Conservation (phyloP, 2,113 vertebrate genomes). For the Vulpes vulpes region DNA sequence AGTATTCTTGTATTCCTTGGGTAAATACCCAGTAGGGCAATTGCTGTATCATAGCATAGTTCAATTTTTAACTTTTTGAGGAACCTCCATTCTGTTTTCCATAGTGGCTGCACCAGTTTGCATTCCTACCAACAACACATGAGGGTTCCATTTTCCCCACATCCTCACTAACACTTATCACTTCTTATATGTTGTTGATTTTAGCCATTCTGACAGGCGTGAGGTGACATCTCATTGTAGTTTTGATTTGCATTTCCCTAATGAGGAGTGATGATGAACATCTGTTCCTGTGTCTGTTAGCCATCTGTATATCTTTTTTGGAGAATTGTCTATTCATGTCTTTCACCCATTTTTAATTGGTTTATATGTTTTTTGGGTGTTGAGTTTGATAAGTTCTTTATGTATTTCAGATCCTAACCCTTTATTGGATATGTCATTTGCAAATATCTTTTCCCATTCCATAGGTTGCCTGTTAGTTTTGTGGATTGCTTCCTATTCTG, state of each 20-base stretch:
- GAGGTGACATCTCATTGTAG: neutral
- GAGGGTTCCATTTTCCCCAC: neutral
- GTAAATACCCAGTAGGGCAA: neutral
- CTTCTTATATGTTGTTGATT: neutral
- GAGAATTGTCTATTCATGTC: neutral
- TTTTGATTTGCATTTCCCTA: neutral
- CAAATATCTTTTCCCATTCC: neutral
- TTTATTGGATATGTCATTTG: neutral
- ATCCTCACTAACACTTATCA: neutral
- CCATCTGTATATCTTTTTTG: neutral
- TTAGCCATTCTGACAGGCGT: neutral
- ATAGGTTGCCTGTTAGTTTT: neutral
- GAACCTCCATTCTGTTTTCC: neutral
- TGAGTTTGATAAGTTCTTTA: neutral
- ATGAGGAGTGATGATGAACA: neutral
- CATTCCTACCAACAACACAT: neutral
- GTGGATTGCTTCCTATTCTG: neutral
- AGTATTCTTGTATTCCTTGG: neutral
- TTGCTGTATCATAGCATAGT: neutral
- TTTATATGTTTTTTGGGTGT: neutral
- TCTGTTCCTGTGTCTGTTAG: neutral
- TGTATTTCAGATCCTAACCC: neutral
- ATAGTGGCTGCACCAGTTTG: neutral
- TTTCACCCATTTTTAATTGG: neutral
- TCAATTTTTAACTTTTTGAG: neutral